These are phyloP conservation scores for Propithecus perrieri DNA, from an alignment of 2,797 vertebrate genomes.

Conservation along the genomic window DNA sequence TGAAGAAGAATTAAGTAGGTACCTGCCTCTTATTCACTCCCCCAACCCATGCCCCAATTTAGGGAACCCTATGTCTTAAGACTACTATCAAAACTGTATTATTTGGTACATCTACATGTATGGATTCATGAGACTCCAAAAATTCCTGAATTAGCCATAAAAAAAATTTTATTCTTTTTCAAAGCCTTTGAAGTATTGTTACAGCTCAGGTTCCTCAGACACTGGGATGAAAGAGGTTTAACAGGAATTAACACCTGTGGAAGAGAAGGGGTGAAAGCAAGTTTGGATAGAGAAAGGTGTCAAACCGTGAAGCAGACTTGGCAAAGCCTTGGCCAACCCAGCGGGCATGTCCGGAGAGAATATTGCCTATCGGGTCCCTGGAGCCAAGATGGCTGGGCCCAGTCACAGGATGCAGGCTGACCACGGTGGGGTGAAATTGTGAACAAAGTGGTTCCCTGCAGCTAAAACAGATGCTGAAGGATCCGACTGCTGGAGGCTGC, in stretches of 20 bases:
- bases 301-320: background rate
- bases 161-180: background rate
- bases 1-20: background rate
- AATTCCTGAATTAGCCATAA: background rate
- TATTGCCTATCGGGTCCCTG: background rate
- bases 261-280: background rate
- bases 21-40: background rate
- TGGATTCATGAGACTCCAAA: background rate
- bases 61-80: background rate
- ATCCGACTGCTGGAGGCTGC: background rate
- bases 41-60: background rate
- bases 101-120: background rate
- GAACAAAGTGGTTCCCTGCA: background rate
- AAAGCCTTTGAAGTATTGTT: background rate
- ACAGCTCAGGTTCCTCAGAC: background rate
- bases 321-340: background rate
- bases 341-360: background rate
- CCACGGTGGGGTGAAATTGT: background rate
- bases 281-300: background rate
- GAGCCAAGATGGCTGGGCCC: background rate
- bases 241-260: background rate
- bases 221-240: background rate
- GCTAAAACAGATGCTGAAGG: too few relatives aligned
- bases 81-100: background rate
- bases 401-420: background rate